Evolutionary conservation across 2,888 invertebrate species (phyloP).

Genomic region (Poecilus cupreus): DNA sequence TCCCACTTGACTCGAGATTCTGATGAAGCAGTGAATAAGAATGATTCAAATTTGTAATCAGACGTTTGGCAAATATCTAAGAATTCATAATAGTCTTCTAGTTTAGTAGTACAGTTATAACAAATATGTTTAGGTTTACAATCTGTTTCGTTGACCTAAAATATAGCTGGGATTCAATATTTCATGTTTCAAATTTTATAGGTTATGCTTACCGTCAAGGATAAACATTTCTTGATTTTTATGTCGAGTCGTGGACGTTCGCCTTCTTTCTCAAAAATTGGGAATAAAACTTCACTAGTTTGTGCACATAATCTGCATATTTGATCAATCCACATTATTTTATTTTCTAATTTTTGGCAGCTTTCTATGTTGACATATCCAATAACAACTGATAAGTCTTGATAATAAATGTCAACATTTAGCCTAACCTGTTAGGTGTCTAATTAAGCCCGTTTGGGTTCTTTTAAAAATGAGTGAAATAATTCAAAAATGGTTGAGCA

Average conservation of each 20-base stretch:
- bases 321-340: constrained; percentile 66
- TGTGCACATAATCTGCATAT: constrained; percentile 70
- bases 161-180: constrained; percentile 53
- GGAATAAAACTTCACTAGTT: constrained; percentile 67
- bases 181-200: neutral
- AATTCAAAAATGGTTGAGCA: constrained; percentile 77
- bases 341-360: constrained; percentile 24
- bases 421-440: neutral
- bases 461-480: constrained; percentile 76
- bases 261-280: constrained; percentile 68
- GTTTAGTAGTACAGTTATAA: constrained; percentile 68
- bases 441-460: neutral
- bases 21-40: constrained; percentile 61
- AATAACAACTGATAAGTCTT: constrained; percentile 5
- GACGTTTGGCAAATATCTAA: constrained; percentile 68
- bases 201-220: constrained; percentile 67
- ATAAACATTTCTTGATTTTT: constrained; percentile 70
- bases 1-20: constrained; percentile 46
- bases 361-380: constrained; percentile 13
- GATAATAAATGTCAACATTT: neutral
- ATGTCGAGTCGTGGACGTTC: constrained; percentile 66
- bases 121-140: constrained; percentile 71
- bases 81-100: constrained; percentile 69
- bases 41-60: constrained; percentile 69
- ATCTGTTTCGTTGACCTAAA: constrained; percentile 69